These are phyloP conservation scores for Euplagia quadripunctaria DNA, from an alignment of 2,888 invertebrate genomes.

Conservation along the genomic window DNA sequence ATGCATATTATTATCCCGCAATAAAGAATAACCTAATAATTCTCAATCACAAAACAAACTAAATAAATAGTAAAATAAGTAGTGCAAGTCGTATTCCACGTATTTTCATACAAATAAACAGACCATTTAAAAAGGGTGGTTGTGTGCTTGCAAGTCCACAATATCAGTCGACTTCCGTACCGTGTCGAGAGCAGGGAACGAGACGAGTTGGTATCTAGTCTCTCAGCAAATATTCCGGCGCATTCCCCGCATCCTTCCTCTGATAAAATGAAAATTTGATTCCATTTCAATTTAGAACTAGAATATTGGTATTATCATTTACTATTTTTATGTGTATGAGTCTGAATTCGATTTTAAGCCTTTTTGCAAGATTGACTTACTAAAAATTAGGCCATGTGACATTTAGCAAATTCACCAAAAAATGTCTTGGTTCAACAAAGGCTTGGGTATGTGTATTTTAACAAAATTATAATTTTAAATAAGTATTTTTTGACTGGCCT, in stretches of 20 bases:
- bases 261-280: conserved; percentile 54
- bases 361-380: not conserved
- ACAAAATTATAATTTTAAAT: too few species aligned
- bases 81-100: not conserved
- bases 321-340: too few species aligned
- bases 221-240: conserved; percentile 57
- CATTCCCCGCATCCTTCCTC: conserved; percentile 61
- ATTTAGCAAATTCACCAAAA: not conserved
- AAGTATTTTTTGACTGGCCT: not conserved
- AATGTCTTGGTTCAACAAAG: not conserved
- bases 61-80: not conserved
- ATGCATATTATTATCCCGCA: too few species aligned
- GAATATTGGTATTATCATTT: not conserved
- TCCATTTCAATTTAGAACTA: conserved; percentile 1
- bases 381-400: not conserved
- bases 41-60: not conserved
- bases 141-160: conserved; percentile 30
- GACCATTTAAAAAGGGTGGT: not conserved
- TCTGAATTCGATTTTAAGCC: not conserved
- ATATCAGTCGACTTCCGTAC: conserved; percentile 33
- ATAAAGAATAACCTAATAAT: not conserved
- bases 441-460: not conserved
- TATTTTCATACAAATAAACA: not conserved
- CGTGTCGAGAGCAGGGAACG: conserved; percentile 25
- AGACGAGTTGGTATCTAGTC: conserved; percentile 38